Conservation (phyloP, 2,797 vertebrate species). For the Chelmon rostratus region DNA sequence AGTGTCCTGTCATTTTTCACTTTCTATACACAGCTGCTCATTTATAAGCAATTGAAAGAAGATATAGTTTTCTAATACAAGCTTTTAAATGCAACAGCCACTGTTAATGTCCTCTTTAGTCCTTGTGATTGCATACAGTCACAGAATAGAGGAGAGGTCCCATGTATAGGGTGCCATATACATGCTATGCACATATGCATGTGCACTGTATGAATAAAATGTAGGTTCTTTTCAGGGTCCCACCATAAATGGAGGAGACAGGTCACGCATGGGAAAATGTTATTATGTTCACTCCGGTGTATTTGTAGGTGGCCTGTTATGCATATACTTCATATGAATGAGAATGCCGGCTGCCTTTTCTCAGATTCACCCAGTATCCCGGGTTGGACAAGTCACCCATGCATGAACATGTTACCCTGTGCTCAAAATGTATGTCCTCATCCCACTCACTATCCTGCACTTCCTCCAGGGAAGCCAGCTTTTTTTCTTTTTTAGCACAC, state of each 20-base stretch:
- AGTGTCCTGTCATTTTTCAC: constrained; percentile 49
- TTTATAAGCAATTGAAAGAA: constrained; percentile 45
- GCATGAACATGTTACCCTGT: constrained; percentile 54
- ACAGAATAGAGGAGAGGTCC: constrained; percentile 39
- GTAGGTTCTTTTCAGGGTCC: constrained; percentile 7
- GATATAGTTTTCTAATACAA: constrained; percentile 10
- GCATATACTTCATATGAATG: constrained; percentile 50
- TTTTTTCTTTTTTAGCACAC: constrained; percentile 33
- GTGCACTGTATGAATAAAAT: constrained; percentile 49
- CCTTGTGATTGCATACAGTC: constrained; percentile 22
- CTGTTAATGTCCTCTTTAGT: constrained; percentile 23
- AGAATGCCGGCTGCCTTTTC: constrained; percentile 50
- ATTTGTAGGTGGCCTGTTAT: constrained; percentile 39
- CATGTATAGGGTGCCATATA: not conserved
- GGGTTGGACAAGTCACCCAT: constrained; percentile 50
- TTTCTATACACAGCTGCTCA: constrained; percentile 45
- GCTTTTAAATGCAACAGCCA: constrained; percentile 4
- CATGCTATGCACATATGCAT: constrained; percentile 38
- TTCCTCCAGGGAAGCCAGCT: constrained; percentile 34
- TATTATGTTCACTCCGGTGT: constrained; percentile 21
- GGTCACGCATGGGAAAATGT: constrained; percentile 38
- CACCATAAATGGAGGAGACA: constrained; percentile 3
- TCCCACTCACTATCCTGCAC: constrained; percentile 42
- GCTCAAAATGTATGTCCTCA: constrained; percentile 59
- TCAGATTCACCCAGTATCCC: constrained; percentile 28